phyloP scores from a whole-genome alignment of 1,140 invertebrate genomes.

The Andricus grossulariae region DNA sequence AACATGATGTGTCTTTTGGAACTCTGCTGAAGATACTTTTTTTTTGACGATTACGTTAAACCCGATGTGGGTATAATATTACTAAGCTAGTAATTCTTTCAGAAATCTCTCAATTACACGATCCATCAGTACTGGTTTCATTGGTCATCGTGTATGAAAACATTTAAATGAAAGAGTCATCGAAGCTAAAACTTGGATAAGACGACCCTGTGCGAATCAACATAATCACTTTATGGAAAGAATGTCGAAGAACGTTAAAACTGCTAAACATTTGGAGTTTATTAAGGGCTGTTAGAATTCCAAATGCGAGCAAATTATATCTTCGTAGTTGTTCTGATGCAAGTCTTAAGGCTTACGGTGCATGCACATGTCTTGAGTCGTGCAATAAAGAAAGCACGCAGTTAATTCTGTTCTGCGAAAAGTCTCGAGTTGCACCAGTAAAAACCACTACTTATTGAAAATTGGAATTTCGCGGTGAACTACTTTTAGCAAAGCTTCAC shows the following conservation, averaged over 20 bases:
- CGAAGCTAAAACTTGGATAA: neutral
- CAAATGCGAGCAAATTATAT: neutral
- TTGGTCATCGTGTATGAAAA: neutral
- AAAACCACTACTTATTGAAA: no score
- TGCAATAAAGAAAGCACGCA: neutral
- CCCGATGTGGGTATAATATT: neutral
- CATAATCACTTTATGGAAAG: no score
- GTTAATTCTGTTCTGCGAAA: neutral
- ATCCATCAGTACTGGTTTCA: neutral
- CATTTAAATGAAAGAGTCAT: neutral
- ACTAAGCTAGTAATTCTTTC: neutral
- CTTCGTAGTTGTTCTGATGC: neutral
- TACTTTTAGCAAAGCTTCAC: no score
- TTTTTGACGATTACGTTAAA: neutral
- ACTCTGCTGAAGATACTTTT: neutral
- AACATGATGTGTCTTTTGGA: neutral
- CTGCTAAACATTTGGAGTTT: no score
- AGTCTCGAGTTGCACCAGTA: no score
- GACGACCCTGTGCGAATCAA: no score
- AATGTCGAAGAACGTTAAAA: no score
- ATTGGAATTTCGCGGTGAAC: no score
- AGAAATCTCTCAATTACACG: neutral
- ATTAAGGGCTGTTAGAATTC: neutral
- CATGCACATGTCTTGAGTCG: neutral
- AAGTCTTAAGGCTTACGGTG: no score